Evolutionary conservation across 2,113 vertebrate species (phyloP), one percentile per base, ranked within the genome.

Genomic region (Plectropomus leopardus): DNA sequence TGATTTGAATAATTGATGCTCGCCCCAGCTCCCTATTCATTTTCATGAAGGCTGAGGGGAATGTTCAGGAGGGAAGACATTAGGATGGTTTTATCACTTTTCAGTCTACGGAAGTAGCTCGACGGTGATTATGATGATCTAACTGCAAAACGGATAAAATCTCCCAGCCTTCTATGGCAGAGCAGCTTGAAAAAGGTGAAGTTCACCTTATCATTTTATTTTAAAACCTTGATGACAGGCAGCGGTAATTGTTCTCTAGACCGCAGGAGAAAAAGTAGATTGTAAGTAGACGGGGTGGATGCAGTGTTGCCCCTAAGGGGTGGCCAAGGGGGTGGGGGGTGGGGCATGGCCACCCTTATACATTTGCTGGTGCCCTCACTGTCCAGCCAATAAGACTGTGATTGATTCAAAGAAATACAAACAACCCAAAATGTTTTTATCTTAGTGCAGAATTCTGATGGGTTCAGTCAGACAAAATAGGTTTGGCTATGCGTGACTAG

Each of bases 1-100:
- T 90, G 64, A 80, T 89, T 86, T 91, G 76, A 93, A 92, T 94
- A 85, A 92, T 92, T 89, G 36, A 92, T 89, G 71, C 54, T 36
- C 36, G 72, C 60, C 70, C 21, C 50, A 23, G 65, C 44, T 53
- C 34, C 47, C 50, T 61, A 80, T 86, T 82, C 66, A 88, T 80
- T 63, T 74, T 74, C 55, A 73, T 66, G 67, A 65, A 15, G 67
- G 61, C 42, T 24, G 34, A 58, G 50, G 60, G 50, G 45, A 61
- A 55, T 34, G 32, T 68, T 68, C 55, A 65, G 30, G 68, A 63
- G 74, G 42, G 42, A 51, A 34, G 34, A 54, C 30, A 80, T 80
- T 44, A 73, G 21, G 60, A 26, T 0, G 9, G 48, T 58, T 88
- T 82, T 60, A 79, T 79, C 60, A 58, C 54, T 30, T 30, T 10